A percentile compares a stretch with the other conserved stretches of the same genome.
Evolutionary conservation across 2,888 invertebrate species (phyloP).

Genomic region (Esperia sulphurella): DNA sequence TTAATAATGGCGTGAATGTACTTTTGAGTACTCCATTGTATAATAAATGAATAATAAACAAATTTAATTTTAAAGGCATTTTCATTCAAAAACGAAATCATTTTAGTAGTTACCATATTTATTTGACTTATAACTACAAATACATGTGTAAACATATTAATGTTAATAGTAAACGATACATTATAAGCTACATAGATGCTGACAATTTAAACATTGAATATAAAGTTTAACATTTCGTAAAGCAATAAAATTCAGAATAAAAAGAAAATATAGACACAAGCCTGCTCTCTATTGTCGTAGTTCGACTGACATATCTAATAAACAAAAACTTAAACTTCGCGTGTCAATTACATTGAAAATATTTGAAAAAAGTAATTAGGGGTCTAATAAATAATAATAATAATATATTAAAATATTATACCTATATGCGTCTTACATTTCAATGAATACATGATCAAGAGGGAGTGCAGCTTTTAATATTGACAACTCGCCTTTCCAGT

Average conservation of each 20-base stretch:
- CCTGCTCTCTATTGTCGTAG: no score
- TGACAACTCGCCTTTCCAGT: no score
- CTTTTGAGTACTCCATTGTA: constrained; percentile 7
- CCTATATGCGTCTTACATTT: no score
- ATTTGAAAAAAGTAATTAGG: no score
- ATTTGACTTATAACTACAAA: constrained; percentile 67
- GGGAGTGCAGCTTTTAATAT: no score
- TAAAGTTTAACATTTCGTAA: constrained; percentile 9
- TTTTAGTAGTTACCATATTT: constrained; percentile 53
- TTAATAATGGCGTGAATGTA: neutral
- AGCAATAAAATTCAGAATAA: constrained; percentile 21
- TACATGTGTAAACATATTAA: constrained; percentile 51
- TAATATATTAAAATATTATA: no score
- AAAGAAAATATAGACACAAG: no score
- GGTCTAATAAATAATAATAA: no score
- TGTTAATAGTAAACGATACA: constrained; percentile 26
- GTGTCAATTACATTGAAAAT: no score
- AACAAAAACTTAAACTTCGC: constrained; percentile 24
- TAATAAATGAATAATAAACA: constrained; percentile 3
- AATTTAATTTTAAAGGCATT: constrained; percentile 2
- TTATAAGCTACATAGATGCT: constrained; percentile 14
- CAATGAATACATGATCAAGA: no score
- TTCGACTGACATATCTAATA: no score
- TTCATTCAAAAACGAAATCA: constrained; percentile 9
- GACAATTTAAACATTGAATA: constrained; percentile 21